Base-by-base conservation (phyloP, 2,113 vertebrate species). In the Rattus rattus region DNA sequence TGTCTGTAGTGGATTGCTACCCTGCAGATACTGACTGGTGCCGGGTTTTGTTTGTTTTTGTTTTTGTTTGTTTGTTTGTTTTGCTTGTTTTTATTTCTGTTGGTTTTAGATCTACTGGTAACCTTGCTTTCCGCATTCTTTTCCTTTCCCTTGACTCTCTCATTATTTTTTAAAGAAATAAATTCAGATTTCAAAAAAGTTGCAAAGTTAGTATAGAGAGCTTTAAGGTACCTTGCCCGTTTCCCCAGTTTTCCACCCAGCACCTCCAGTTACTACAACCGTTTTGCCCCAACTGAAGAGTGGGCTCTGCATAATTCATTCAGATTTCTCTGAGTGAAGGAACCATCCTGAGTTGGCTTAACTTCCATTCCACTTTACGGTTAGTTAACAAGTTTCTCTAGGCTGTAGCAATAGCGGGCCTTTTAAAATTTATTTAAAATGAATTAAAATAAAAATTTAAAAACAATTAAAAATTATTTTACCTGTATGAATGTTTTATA, bases 91-190 rank as follows among this genome's bases (percentile, higher is more conserved):
- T 80, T 54, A 54, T 22, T 36, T 36, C 9, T 92, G 65, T 49
- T 30, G 67, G 22, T 80, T 94, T 96, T 94, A 33, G 24, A 85
- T 67, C 33, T 49, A 69, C 43, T 96, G 88, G 28, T 93, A 85
- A 91, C 91, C 90, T 95, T n/a, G 81, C 77, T 90, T 90, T 95
- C 59, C n/a, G 5, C 52, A 88, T 94, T 96, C 20, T 12, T 80
- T 91, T 56, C 63, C 65, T 70, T 47, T 92, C 13, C 30, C 47
- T 91, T 86, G 43, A 94, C 81, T 92, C n/a, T 86, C n/a, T 93
- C 3, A 52, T 81, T 52, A 84, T 93, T 16, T 26, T 36, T n/a
- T 39, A 80, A 80, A 89, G 90, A 20, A 90, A 79, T 61, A 86
- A 26, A 56, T 88, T 95, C 65, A 7, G 67, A 63, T 86, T 91